Base-by-base conservation (phyloP, 1,140 invertebrate species). In the Drosophila orosa region DNA sequence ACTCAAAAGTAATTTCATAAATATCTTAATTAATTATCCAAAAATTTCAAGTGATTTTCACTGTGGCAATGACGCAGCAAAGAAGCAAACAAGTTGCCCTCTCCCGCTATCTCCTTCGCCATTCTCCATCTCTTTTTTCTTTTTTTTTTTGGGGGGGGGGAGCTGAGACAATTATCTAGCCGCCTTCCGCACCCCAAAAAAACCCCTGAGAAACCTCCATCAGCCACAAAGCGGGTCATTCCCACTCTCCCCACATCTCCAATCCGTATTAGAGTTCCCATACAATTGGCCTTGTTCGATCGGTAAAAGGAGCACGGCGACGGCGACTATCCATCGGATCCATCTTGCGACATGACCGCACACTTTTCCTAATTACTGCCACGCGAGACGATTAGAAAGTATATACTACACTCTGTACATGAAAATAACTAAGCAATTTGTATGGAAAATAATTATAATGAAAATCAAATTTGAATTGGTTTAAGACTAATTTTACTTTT, bases 221-320 rank as follows among this genome's bases (percentile, higher is more conserved):
- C 5, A 52, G n/a, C 27, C n/a, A n/a, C 10, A 22, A 27, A 52
- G 35, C 61, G 45, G 35, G 61, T 68, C 65, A 44, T 68, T 68
- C 45, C 45, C 65, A 66, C 15, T 68, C 65, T 35, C 61, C 61
- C 40, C 66, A 68, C 66, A 68, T 50, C 65, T 31, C 59, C 59
- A 25, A 65, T n/a, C 22, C 17, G 15, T 17, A 29, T 52, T 54
- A n/a, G 24, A 5, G 29, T 40, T 15, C 25, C 35, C 10, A 65
- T 24, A n/a, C 33, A 39, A 19, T 19, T 48, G 61, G 61, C 65
- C 65, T 66, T 39, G 60, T 52, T 68, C 29, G 35, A 52, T 66
- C 45, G 35, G 33, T 50, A 50, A 67, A 67, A 50, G 65, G 65
- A 40, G 29, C 63, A 40, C 65, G 33, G 12, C 22, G 12, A 17